Base-by-base conservation (phyloP, 2,113 vertebrate genomes). In the Ardeotis arabs region DNA sequence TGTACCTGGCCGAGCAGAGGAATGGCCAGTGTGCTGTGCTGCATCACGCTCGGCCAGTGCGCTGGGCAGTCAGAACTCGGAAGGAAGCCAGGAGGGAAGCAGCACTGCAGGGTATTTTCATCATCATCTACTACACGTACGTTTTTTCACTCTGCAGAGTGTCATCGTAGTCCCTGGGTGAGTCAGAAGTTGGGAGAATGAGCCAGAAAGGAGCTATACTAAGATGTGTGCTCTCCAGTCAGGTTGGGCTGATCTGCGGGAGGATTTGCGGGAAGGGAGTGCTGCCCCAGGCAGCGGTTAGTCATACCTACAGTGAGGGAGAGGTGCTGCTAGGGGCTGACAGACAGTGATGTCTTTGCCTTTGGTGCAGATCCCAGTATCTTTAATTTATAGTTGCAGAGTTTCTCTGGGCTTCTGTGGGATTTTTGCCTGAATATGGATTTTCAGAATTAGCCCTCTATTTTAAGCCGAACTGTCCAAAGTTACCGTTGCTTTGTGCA, bases 101-200 rank as follows among this genome's bases (percentile, higher is more conserved):
- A 66, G 70, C 41, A 22, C 73, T 81, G 92, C 56, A 76, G 86
- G 37, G 52, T 35, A 14, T 78, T 92, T 91, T 89, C 78, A 45
- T 94, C 66, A 66, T 78, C 87, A 28, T n/a, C 72, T 89, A 53
- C 85, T 90, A 41, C 59, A 4, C 31, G 0, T 20, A 25, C n/a
- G 4, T 74, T 92, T 81, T 64, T 66, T 56, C 41, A 17, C 53
- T 77, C n/a, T 85, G 73, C 50, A 67, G 62, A 79, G 85, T 83
- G 86, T 92, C 68, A 59, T 84, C 9, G 10, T 86, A 85, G 86
- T 66, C 35, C 37, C 29, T 81, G 83, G 55, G 39, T 93, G 88
- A 96, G 84, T 93, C 84, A 95, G 86, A 84, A 90, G 74, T 76
- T 83, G 62, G 69, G 77, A 78, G 72, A 79, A 82, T 49, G 73